Evolutionary conservation across 2,113 vertebrate species (phyloP), one percentile per base, ranked within the genome.

Genomic region (Stegostoma tigrinum): DNA sequence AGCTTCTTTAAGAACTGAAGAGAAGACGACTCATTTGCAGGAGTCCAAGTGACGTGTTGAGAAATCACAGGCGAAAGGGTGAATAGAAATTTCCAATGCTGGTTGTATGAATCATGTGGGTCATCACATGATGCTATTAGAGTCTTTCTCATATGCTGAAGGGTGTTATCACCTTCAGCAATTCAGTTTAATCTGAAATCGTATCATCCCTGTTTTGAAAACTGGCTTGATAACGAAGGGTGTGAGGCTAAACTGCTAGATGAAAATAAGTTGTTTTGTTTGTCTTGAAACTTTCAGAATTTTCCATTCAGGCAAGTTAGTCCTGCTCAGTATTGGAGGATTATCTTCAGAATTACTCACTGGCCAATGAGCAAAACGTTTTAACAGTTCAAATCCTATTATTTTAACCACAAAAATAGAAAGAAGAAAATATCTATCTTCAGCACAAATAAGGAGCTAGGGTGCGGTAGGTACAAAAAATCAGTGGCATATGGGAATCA

Each of bases 31-130:
- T 61, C 55, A 61, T 61, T 61, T 61, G 55, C 0, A 61, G 12
- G 7, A 61, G 55, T 61, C 55, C 55, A 61, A 61, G 55, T 61
- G 12, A 61, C 12, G 55, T 61, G 12, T 8, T 12, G 55, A 61
- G 55, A 61, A 61, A 12, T 61, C 55, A 61, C 24, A 55, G 27
- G 34, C 12, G 12, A 10, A 52, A 10, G 55, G 85, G 87, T 90
- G 87, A 61, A 90, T 61, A 52, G 27, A 90, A 90, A 90, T 90
- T 90, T 90, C 52, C 87, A 90, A 52, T 30, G 87, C 52, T 61
- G 87, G 52, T 12, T 61, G 27, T 90, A 61, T 90, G 30, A 8
- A 87, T 23, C 87, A 90, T 34, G 27, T 14, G 10, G 30, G 27
- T 34, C 10, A 52, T 61, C 52, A 61, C 87, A 61, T n/a, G 52